Base-by-base conservation (phyloP, 2,113 vertebrate species). In the Oplegnathus fasciatus region DNA sequence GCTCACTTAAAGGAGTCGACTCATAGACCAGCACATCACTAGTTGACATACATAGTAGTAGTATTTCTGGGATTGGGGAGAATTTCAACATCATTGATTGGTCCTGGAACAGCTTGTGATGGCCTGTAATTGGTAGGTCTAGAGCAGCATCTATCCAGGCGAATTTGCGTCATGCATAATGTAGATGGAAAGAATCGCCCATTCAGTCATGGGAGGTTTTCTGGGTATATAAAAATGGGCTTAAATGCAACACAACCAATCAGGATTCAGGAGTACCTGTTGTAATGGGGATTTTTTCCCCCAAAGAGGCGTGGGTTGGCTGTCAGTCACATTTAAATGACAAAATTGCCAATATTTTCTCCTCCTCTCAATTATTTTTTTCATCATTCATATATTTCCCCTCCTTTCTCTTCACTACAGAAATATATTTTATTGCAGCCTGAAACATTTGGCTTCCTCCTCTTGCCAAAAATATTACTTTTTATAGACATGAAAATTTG, bases 401-500 rank as follows among this genome's bases (percentile, higher is more conserved):
- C 7, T 71, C 30, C 55, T 30, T 14, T 18, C 28, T 58, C 24
- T 14, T 50, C 34, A 26, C 40, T 2, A 18, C 58, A 62, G 26
- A 74, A 5, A 4, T 57, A 6, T 32, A 11, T 55, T 69, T 5
- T 52, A 4, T 74, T 20, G 32, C 50, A 55, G 44, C 13, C 24
- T 40, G 8, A 55, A 62, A 62, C 42, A 54, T 62, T 64, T 24
- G n/a, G 18, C 62, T 0, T 22, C 20, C 30, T 4, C 40, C 6
- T 6, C 24, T 14, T 13, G 67, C 44, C 69, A 22, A 26, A 69
- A 61, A 17, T 22, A 44, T 46, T 3, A 52, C 18, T 61, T 69
- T 86, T 68, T 60, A 70, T 42, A 32, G 69, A 30, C 30, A 17
- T 32, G 37, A 62, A 46, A 26, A 42, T 54, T 17, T 86, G 78